Evolutionary conservation across 2,888 invertebrate species (phyloP).

Genomic region (Ischnus inquisitorius): DNA sequence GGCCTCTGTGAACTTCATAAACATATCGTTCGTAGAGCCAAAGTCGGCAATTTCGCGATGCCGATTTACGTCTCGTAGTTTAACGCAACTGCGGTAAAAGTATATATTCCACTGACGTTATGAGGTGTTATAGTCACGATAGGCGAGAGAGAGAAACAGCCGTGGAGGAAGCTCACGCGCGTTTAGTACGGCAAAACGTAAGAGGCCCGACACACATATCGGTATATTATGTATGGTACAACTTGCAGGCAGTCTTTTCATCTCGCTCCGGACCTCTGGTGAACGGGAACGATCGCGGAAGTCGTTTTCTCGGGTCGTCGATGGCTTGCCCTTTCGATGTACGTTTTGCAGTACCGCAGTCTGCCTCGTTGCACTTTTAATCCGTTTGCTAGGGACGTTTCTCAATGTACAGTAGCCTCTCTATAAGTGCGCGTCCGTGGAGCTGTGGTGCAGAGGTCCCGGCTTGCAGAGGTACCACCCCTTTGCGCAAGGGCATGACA

Average conservation of each 20-base stretch:
- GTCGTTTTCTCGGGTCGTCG: conserved; percentile 61
- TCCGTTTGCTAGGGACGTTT: conserved; percentile 42
- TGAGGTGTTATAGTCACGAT: conserved; percentile 35
- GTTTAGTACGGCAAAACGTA: conserved; percentile 18
- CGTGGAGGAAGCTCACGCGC: conserved; percentile 27
- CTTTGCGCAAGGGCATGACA: too few species aligned
- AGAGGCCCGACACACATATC: conserved; percentile 17
- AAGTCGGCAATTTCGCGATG: conserved; percentile 57
- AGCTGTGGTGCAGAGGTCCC: too few species aligned
- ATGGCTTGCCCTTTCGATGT: conserved; percentile 54
- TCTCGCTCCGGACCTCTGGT: conserved; percentile 35
- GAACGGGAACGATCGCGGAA: conserved; percentile 62
- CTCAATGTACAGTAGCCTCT: too few species aligned
- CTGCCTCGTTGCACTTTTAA: conserved; percentile 60
- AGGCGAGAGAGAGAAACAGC: conserved; percentile 1
- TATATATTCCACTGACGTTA: conserved; percentile 38
- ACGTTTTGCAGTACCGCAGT: neutral
- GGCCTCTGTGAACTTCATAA: conserved; percentile 48
- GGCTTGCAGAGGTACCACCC: too few species aligned
- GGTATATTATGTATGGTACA: conserved; percentile 8
- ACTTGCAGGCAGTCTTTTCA: neutral
- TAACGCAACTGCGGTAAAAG: conserved; percentile 30
- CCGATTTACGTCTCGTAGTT: conserved; percentile 57
- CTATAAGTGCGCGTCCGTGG: too few species aligned
- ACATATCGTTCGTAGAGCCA: conserved; percentile 58